A percentile compares a stretch with the other conserved stretches of the same genome.
Evolutionary conservation across 1,140 invertebrate genomes (phyloP).

Genomic region (Drosophila bifasciata): DNA sequence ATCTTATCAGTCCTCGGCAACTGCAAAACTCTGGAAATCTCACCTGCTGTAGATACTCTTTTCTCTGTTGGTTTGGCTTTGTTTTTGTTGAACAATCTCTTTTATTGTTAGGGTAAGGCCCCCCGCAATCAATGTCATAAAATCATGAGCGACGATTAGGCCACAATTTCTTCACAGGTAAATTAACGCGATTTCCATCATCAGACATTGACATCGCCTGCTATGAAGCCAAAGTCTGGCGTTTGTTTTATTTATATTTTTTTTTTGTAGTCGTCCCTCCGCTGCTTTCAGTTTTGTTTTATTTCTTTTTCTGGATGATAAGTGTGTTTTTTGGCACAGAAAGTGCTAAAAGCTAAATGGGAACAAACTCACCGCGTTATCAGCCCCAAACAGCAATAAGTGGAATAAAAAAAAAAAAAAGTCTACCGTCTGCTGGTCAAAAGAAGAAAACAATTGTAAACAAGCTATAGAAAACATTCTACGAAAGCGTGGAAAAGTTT

Average conservation of each 20-base stretch:
- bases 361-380: slow-evolving; percentile 30
- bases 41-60: background rate
- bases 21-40: background rate
- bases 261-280: slow-evolving; percentile 1
- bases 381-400: slow-evolving; percentile 6
- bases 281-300: background rate
- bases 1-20: slow-evolving; percentile 45
- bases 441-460: slow-evolving; percentile 37
- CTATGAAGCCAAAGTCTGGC: slow-evolving; percentile 45
- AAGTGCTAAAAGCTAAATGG: slow-evolving; percentile 16
- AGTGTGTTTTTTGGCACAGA: slow-evolving; percentile 10
- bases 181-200: slow-evolving; percentile 45
- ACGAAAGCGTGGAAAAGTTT: slow-evolving; percentile 57
- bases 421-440: slow-evolving; percentile 24
- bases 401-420: slow-evolving; percentile 2
- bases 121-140: slow-evolving; percentile 18
- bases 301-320: slow-evolving; percentile 12
- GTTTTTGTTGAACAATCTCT: background rate
- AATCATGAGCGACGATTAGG: slow-evolving; percentile 8
- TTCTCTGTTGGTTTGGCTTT: background rate
- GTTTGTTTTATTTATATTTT: slow-evolving; percentile 21
- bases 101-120: background rate
- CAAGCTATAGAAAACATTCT: background rate
- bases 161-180: background rate
- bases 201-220: background rate